These are phyloP conservation scores for Manacus vitellinus DNA, from an alignment of 2,113 vertebrate species.

Conservation along the genomic window DNA sequence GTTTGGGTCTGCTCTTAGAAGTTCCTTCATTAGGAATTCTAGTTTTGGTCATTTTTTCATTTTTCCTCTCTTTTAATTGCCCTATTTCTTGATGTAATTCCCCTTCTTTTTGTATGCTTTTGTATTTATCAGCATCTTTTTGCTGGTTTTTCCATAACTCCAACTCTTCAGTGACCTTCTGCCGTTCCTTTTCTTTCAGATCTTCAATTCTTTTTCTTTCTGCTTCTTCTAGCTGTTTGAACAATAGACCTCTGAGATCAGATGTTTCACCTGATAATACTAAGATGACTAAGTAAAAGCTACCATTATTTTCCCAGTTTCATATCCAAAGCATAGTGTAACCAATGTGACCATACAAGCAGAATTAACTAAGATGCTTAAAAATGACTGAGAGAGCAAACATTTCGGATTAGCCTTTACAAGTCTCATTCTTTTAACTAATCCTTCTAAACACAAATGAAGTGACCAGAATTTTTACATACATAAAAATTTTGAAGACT, in stretches of 20 bases:
- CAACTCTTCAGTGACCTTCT: conserved; percentile 81
- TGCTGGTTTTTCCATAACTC: conserved; percentile 81
- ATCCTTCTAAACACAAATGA: not conserved
- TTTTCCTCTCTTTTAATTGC: conserved; percentile 21
- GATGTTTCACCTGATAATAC: not conserved
- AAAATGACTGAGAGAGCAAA: not conserved
- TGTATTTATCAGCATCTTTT: conserved; percentile 61
- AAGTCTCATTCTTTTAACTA: not conserved
- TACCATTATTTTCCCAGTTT: not conserved
- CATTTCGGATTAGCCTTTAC: not conserved
- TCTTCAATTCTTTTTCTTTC: conserved; percentile 83
- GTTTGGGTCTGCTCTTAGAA: not conserved
- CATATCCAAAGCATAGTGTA: not conserved
- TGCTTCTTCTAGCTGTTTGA: conserved; percentile 87
- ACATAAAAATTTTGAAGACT: not conserved
- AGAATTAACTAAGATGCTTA: not conserved
- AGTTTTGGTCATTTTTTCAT: not conserved
- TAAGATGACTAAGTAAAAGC: not conserved
- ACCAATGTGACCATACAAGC: not conserved
- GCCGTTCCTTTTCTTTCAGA: conserved; percentile 82
- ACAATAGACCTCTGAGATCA: not conserved
- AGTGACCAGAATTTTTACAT: not conserved
- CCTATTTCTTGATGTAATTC: not conserved
- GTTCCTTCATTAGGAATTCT: not conserved
- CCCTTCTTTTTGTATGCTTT: not conserved